Percentiles rank a stretch among this genome's conserved stretches.
Conservation (phyloP, 2,888 invertebrate species). For the Alsophila aescularia region DNA sequence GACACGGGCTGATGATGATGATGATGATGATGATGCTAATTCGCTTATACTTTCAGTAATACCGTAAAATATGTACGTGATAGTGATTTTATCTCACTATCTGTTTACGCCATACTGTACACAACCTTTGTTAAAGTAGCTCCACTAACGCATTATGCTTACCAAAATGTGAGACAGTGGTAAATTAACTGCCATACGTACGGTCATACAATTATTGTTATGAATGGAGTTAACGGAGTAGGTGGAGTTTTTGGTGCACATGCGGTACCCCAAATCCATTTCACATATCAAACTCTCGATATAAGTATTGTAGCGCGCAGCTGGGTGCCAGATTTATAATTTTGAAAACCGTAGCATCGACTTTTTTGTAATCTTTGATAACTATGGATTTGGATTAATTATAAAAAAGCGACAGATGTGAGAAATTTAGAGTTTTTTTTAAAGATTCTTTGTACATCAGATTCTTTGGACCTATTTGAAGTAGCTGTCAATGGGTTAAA, state of each 20-base stretch:
- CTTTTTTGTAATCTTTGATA: conserved; percentile 61
- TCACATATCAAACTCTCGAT: conserved; percentile 56
- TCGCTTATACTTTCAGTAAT: too few species aligned
- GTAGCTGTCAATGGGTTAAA: background rate
- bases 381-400: conserved; percentile 58
- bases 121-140: too few species aligned
- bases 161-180: too few species aligned
- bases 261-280: conserved; percentile 42
- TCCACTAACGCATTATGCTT: too few species aligned
- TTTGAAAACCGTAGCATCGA: conserved; percentile 61
- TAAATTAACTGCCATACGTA: too few species aligned
- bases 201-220: too few species aligned
- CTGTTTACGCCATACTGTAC: too few species aligned
- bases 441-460: conserved; percentile 17
- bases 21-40: too few species aligned
- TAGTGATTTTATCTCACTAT: too few species aligned
- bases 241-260: background rate
- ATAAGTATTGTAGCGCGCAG: conserved; percentile 57
- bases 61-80: too few species aligned
- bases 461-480: conserved; percentile 13
- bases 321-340: conserved; percentile 63
- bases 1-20: too few species aligned
- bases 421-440: conserved; percentile 19
- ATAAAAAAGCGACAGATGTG: conserved; percentile 54
- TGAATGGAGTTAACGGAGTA: too few species aligned